phyloP scores from a whole-genome alignment of 2,797 vertebrate genomes.

The Percopsis omiscomaycus region DNA sequence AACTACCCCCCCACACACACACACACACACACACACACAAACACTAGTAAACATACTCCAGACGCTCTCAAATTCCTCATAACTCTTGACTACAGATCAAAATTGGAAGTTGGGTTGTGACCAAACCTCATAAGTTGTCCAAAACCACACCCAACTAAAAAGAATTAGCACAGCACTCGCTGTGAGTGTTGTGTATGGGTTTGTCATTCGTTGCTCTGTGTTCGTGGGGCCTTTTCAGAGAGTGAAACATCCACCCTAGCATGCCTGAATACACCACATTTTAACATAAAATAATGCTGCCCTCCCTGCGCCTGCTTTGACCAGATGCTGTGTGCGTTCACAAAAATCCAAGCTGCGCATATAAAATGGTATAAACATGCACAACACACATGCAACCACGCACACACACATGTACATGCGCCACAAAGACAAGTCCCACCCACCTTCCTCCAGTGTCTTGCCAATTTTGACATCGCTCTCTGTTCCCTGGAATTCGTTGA shows the following conservation, averaged over 20 bases:
- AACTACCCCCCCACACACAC: conserved; percentile 13
- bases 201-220: conserved; percentile 30
- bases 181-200: conserved; percentile 45
- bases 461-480: conserved; percentile 96
- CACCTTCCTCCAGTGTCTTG: conserved; percentile 97
- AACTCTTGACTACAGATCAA: conserved; percentile 43
- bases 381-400: conserved; percentile 34
- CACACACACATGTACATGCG: conserved; percentile 24
- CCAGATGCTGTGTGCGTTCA: conserved; percentile 63
- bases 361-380: conserved; percentile 64
- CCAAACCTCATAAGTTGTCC: conserved; percentile 61
- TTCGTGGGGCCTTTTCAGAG: conserved; percentile 47
- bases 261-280: conserved; percentile 55
- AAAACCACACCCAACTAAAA: conserved; percentile 68
- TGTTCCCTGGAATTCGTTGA: conserved; percentile 98
- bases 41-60: conserved; percentile 32
- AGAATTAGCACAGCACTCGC: conserved; percentile 66
- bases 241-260: conserved; percentile 36
- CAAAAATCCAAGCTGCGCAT: conserved; percentile 52
- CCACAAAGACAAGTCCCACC: conserved; percentile 19
- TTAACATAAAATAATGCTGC: conserved; percentile 53
- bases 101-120: conserved; percentile 62
- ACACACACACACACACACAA: conserved; percentile 23
- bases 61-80: conserved; percentile 24
- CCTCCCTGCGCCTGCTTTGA: conserved; percentile 43